Conservation (phyloP, 2,888 invertebrate genomes). For the Zaprionus lineosus region DNA sequence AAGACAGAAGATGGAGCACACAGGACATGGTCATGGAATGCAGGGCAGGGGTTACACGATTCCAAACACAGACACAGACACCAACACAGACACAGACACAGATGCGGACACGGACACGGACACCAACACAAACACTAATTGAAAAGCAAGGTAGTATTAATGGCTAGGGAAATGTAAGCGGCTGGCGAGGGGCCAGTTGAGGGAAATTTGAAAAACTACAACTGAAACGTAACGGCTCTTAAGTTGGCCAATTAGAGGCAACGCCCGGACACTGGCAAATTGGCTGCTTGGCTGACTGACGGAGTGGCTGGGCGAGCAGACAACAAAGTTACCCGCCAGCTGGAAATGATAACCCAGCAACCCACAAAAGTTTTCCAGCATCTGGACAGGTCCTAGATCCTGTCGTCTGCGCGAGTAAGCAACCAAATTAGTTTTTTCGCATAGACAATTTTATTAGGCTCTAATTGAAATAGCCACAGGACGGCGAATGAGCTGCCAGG, state of each 20-base stretch:
- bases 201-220: conserved; percentile 45
- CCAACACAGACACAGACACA: not conserved
- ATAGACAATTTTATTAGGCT: conserved; percentile 72
- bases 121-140: conserved; percentile 62
- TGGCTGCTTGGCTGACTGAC: conserved; percentile 16
- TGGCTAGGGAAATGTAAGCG: conserved; percentile 63
- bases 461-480: conserved; percentile 73
- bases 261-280: conserved; percentile 31
- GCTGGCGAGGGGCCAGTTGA: conserved; percentile 6
- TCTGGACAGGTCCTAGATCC: not conserved
- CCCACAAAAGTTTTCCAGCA: not conserved
- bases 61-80: conserved; percentile 6
- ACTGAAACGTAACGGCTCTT: conserved; percentile 74
- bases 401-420: conserved; percentile 41
- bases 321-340: not conserved
- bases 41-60: too few relatives aligned
- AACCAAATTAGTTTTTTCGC: conserved; percentile 61
- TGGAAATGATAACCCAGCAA: conserved; percentile 2
- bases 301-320: not conserved
- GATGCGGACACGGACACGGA: conserved; percentile 6
- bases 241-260: conserved; percentile 76
- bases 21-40: too few relatives aligned
- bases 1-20: too few relatives aligned
- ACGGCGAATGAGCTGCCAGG: conserved; percentile 54
- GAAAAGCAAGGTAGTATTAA: conserved; percentile 74